phyloP scores from a whole-genome alignment of 2,888 invertebrate genomes.

The Crematogaster levior region DNA sequence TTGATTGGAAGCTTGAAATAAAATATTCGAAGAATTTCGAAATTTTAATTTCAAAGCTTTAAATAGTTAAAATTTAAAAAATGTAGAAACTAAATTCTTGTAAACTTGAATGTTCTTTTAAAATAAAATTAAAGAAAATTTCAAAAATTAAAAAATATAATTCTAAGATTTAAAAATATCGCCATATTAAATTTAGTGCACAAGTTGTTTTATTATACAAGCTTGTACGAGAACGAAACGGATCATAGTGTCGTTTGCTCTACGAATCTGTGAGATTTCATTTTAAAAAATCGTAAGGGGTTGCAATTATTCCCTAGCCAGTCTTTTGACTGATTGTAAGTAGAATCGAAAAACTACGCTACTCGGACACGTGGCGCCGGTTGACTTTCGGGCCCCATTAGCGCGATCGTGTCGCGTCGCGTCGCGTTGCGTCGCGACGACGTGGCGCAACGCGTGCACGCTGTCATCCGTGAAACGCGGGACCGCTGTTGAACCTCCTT shows the following conservation, averaged over 20 bases:
- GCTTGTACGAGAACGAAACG: neutral
- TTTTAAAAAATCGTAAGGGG: neutral
- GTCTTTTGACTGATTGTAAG: neutral
- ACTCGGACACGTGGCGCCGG: constrained; percentile 73
- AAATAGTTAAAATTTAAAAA: neutral
- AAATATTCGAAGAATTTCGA: neutral
- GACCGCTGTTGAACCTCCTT: constrained; percentile 78
- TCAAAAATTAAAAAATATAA: neutral
- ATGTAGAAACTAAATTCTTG: neutral
- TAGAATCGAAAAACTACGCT: constrained; percentile 56
- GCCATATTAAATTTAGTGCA: neutral
- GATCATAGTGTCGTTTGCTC: neutral
- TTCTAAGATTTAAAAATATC: neutral
- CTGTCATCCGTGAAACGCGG: constrained; percentile 80
- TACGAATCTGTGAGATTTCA: neutral
- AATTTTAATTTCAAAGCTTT: neutral
- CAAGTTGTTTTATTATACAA: neutral
- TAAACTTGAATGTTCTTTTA: neutral
- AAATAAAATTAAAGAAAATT: neutral
- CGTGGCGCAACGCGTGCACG: constrained; percentile 61
- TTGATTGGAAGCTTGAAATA: neutral
- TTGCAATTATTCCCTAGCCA: constrained; percentile 1
- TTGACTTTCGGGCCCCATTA: constrained; percentile 74
- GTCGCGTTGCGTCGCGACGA: constrained; percentile 48
- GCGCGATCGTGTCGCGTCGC: constrained; percentile 65